Evolutionary conservation across 2,113 vertebrate species (phyloP).

Genomic region (Bambusicola thoracicus): DNA sequence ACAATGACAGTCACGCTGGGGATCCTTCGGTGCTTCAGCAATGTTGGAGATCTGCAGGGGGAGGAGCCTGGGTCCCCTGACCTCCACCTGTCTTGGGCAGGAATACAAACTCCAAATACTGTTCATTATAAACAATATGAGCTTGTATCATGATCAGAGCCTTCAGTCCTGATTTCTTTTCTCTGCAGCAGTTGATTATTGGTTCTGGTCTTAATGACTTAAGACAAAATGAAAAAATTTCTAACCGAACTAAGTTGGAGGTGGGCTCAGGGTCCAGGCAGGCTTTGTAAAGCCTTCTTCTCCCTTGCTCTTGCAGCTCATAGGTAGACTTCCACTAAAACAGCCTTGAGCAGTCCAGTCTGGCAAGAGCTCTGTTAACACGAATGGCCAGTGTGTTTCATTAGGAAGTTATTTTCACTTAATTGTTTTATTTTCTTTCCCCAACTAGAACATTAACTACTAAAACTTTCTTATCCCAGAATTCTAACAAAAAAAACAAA

Average conservation of each 20-base stretch:
- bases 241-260: neutral
- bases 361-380: neutral
- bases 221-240: neutral
- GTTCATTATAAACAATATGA: neutral
- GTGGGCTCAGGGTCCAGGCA: neutral
- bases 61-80: neutral
- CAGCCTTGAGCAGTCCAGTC: neutral
- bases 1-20: neutral
- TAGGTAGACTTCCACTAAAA: neutral
- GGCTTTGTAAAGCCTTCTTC: neutral
- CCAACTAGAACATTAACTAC: neutral
- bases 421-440: neutral
- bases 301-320: neutral
- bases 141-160: neutral
- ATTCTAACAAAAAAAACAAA: neutral
- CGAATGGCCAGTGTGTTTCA: neutral
- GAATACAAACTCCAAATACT: neutral
- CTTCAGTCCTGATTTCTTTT: neutral
- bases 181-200: neutral
- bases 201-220: slow-evolving; percentile 18
- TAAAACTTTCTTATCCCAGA: neutral
- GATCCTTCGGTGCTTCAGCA: fast-evolving
- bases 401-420: neutral
- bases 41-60: neutral
- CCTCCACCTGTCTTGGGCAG: neutral